Evolutionary conservation across 2,113 vertebrate genomes (phyloP), one percentile per base, ranked within the genome.

Genomic region (Melozone crissalis): DNA sequence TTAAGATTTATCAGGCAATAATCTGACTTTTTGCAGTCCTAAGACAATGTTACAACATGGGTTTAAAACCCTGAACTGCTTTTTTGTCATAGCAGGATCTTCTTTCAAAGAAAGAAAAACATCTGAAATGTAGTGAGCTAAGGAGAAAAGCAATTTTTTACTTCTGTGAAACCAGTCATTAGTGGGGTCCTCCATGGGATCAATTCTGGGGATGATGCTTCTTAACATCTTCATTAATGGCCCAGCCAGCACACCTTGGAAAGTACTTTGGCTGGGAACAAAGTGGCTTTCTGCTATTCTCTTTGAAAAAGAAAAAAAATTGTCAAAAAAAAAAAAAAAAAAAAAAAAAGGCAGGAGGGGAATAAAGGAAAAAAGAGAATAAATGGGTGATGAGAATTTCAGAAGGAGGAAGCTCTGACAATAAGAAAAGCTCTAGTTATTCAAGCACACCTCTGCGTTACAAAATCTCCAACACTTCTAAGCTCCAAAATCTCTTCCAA

Each of bases 341-440:
- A 44, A 12, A 46, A 12, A 1, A n/a, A n/a, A 16, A n/a, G 6
- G 39, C 10, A 15, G 5, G 2, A 20, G 3, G 15, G 2, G 4
- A 21, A 13, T 10, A 59, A 8, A 10, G 13, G 11, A 21, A 19
- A 12, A 31, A 4, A 33, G 5, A 44, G 35, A 59, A 7, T 58
- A 30, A 73, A 78, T 22, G 27, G 22, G 5, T 13, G 49, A 65
- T 30, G 31, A 33, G 30, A 78, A 17, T 71, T 82, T 52, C 52
- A 52, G 57, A 63, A 61, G 17, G 63, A 85, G 20, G 49, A 84
- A 68, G 7, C 21, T 27, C 33, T 69, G 33, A 77, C 11, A 15
- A 15, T 49, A 27, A 81, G 54, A 35, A 84, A 73, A 74, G 7
- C 21, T 84, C 30, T 26, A n/a, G 20, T 68, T 44, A 68, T 37